Percentiles rank a stretch among this genome's conserved stretches.
Conservation (phyloP, 2,888 invertebrate genomes). For the Aphodius granarius region DNA sequence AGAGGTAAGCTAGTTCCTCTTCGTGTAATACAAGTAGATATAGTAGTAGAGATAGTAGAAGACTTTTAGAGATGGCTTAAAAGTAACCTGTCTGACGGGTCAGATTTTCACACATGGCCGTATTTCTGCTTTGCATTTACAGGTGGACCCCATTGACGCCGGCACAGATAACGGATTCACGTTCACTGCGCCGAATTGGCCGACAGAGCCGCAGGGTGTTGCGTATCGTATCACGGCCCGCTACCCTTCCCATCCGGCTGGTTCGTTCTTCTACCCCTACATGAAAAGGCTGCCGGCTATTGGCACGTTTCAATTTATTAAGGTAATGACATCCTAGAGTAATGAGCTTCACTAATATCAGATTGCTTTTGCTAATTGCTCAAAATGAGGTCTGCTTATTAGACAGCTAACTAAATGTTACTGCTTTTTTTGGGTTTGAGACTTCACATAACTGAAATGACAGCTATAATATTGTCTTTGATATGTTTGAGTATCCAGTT, state of each 20-base stretch:
- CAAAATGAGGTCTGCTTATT: not conserved
- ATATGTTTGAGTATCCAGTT: too few species aligned
- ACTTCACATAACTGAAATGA: too few species aligned
- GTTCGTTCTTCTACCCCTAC: conserved; percentile 93
- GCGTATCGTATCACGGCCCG: conserved; percentile 87
- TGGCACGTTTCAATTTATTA: conserved; percentile 88
- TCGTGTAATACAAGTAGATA: too few species aligned
- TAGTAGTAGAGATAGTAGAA: too few species aligned
- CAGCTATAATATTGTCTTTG: too few species aligned
- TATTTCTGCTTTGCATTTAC: conserved; percentile 26
- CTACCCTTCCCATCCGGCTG: conserved; percentile 89
- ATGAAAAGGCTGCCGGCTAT: conserved; percentile 84
- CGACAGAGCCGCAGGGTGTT: conserved; percentile 85
- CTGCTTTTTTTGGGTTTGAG: too few species aligned
- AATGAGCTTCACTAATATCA: conserved; percentile 12
- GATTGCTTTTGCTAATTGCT: conserved; percentile 4
- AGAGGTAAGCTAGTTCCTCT: conserved; percentile 63
- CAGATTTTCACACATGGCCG: not conserved
- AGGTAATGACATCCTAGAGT: conserved; percentile 60
- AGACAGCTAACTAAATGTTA: not conserved
- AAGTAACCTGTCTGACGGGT: not conserved
- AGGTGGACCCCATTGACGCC: conserved; percentile 90
- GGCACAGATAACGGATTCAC: conserved; percentile 95
- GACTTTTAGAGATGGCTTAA: too few species aligned
- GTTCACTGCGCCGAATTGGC: conserved; percentile 96